Conservation (phyloP, 2,888 invertebrate species). For the Plutella xylostella region DNA sequence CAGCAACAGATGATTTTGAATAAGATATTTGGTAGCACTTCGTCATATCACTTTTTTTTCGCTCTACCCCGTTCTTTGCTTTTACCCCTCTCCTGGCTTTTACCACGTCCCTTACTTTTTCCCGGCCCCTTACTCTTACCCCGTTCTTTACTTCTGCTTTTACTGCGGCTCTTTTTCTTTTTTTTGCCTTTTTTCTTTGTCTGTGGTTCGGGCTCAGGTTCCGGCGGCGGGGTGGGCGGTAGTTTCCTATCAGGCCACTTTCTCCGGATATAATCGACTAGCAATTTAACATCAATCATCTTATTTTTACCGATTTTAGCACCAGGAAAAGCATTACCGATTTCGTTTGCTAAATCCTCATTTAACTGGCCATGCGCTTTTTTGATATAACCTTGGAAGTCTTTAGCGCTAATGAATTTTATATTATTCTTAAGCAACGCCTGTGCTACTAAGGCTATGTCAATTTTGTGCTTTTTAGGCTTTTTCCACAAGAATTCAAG, state of each 20-base stretch:
- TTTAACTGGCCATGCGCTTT: constrained; percentile 5
- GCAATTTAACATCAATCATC: neutral
- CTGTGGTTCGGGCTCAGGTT: constrained; percentile 6
- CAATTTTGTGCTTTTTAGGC: constrained; percentile 7
- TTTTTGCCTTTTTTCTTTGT: constrained; percentile 5
- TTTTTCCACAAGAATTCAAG: constrained; percentile 6
- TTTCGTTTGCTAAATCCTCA: constrained; percentile 18
- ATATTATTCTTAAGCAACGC: constrained; percentile 1
- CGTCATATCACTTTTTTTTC: neutral
- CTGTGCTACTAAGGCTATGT: constrained; percentile 4
- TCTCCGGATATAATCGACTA: constrained; percentile 11
- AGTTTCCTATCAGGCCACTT: constrained; percentile 16
- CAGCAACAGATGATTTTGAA: too few species aligned
- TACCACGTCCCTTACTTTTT: neutral
- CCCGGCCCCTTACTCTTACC: neutral
- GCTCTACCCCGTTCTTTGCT: neutral
- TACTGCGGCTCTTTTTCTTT: constrained; percentile 1
- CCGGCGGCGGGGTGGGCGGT: constrained; percentile 15
- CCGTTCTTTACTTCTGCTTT: neutral
- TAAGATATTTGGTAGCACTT: too few species aligned
- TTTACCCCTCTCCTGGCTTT: neutral
- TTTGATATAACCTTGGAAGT: neutral
- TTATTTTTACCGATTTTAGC: neutral
- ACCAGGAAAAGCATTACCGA: constrained; percentile 8
- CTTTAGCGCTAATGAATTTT: neutral